A percentile compares a stretch with the other conserved stretches of the same genome.
phyloP scores from a whole-genome alignment of 2,113 vertebrate species.

The Neolamprologus devosi region DNA sequence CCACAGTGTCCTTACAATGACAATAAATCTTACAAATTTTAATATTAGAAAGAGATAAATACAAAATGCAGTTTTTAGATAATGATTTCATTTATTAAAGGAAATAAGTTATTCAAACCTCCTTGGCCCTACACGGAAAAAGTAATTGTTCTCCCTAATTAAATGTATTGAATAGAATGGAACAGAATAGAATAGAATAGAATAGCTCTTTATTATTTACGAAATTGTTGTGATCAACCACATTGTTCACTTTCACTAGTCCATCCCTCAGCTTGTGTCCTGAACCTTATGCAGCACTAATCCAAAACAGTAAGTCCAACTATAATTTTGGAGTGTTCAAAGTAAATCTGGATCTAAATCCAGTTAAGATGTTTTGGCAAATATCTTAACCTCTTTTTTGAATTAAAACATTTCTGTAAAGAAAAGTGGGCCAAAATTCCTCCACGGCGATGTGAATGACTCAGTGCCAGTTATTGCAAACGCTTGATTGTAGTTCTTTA shows the following conservation, averaged over 20 bases:
- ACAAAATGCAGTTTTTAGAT: background rate
- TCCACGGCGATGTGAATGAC: background rate
- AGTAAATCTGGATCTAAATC: background rate
- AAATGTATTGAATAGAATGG: background rate
- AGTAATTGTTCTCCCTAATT: background rate
- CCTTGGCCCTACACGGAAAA: background rate
- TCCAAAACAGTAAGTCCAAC: background rate
- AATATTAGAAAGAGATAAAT: background rate
- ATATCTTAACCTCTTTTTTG: background rate
- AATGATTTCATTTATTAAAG: background rate
- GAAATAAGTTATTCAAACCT: background rate
- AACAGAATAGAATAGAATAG: background rate
- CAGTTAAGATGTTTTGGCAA: background rate
- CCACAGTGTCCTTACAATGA: background rate
- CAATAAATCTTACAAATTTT: background rate
- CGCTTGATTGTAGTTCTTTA: background rate
- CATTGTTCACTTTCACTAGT: background rate
- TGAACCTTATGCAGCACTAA: background rate
- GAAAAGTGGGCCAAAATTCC: background rate
- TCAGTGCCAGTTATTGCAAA: background rate
- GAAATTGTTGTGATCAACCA: background rate
- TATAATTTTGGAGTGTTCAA: background rate
- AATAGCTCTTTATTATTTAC: background rate
- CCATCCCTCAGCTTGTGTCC: background rate
- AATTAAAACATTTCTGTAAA: background rate